These are phyloP conservation scores for Arvicanthis niloticus DNA, from an alignment of 2,113 vertebrate species.

Conservation along the genomic window DNA sequence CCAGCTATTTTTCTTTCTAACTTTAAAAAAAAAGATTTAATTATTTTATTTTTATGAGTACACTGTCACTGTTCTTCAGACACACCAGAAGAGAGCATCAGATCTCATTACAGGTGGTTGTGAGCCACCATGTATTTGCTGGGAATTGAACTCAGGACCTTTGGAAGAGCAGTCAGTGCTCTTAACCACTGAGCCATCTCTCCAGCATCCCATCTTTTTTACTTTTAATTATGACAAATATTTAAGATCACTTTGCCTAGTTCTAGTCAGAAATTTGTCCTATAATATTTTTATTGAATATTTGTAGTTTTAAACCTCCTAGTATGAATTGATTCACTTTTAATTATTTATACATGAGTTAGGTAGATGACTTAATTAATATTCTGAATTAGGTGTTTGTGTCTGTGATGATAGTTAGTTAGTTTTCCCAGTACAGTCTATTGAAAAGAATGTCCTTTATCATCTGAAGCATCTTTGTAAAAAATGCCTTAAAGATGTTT, in stretches of 20 bases:
- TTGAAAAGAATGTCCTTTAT: neutral
- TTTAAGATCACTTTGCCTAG: neutral
- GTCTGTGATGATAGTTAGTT: constrained; percentile 2
- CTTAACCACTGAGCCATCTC: too few species aligned
- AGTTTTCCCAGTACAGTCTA: neutral
- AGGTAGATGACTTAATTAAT: neutral
- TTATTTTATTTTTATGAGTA: too few species aligned
- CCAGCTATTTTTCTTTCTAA: neutral
- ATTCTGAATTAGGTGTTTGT: neutral
- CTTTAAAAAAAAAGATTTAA: too few species aligned
- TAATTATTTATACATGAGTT: neutral
- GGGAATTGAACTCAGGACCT: too few species aligned
- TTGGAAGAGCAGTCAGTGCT: too few species aligned
- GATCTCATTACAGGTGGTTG: too few species aligned
- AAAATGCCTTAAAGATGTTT: neutral
- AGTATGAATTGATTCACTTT: neutral
- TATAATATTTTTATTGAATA: neutral
- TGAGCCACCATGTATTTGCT: too few species aligned
- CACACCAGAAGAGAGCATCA: too few species aligned
- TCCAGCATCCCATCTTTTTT: too few species aligned
- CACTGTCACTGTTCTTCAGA: too few species aligned
- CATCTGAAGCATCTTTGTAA: neutral
- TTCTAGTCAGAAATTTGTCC: neutral
- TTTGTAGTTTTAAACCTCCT: neutral
- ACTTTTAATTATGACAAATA: neutral